A percentile compares a stretch with the other conserved stretches of the same genome.
Evolutionary conservation across 2,113 vertebrate genomes (phyloP).

Genomic region (Nipponia nippon): DNA sequence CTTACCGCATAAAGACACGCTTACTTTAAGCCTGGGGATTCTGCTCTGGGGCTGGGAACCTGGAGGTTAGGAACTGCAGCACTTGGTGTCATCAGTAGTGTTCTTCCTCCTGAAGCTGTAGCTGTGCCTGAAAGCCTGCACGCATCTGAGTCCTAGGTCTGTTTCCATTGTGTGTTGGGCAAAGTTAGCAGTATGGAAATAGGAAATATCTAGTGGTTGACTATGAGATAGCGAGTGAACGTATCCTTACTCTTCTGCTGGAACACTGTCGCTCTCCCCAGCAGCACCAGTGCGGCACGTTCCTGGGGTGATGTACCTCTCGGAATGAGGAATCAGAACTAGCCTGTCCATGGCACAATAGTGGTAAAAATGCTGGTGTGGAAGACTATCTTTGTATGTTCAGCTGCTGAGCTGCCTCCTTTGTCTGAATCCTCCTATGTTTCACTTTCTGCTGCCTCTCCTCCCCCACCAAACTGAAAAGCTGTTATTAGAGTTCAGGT

Average conservation of each 20-base stretch:
- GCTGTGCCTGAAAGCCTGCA: background rate
- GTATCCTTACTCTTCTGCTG: background rate
- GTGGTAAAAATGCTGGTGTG: background rate
- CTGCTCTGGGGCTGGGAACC: background rate
- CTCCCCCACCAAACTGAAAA: background rate
- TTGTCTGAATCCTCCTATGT: background rate
- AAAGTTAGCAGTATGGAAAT: background rate
- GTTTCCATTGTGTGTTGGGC: background rate
- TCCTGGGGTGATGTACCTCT: background rate
- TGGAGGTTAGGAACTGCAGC: background rate
- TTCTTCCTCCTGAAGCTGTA: background rate
- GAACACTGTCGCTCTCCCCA: background rate
- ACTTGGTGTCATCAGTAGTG: background rate
- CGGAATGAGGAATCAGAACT: background rate
- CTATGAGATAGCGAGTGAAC: background rate
- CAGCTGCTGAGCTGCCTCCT: background rate
- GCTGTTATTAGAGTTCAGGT: background rate
- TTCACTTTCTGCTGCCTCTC: background rate
- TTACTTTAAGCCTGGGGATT: background rate
- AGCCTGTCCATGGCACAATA: background rate
- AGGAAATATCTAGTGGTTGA: background rate
- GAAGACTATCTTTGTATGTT: background rate
- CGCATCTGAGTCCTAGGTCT: background rate
- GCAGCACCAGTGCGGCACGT: background rate
- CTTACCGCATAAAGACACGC: background rate